A percentile compares a stretch with the other conserved stretches of the same genome.
These are phyloP conservation scores for Cydia splendana DNA, from an alignment of 1,140 invertebrate genomes.

Conservation along the genomic window DNA sequence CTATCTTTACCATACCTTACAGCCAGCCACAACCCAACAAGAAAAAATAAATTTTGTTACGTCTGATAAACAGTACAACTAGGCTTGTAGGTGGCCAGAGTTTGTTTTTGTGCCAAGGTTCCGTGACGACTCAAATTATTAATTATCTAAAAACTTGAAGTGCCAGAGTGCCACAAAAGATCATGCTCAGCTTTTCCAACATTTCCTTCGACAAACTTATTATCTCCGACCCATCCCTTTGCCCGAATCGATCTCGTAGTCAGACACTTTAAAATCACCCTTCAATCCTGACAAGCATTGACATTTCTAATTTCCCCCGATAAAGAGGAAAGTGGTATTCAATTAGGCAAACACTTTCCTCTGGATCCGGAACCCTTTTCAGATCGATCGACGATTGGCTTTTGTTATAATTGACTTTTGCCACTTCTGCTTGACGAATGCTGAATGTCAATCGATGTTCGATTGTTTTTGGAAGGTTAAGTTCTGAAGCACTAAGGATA, in stretches of 20 bases:
- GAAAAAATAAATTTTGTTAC: too few species aligned
- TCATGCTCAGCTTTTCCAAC: too few species aligned
- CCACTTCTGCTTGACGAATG: conserved; percentile 19
- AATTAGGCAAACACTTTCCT: conserved; percentile 28
- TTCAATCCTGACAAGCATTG: conserved; percentile 1
- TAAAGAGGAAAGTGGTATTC: conserved; percentile 30
- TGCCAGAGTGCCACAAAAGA: too few species aligned
- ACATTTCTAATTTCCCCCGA: conserved; percentile 28
- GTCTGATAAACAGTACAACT: too few species aligned
- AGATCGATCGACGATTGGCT: conserved; percentile 13
- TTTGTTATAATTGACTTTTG: conserved; percentile 26
- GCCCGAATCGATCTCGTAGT: not conserved
- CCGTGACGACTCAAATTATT: too few species aligned
- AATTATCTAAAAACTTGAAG: too few species aligned
- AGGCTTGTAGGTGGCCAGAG: too few species aligned
- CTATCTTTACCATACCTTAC: too few species aligned
- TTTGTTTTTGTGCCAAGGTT: too few species aligned
- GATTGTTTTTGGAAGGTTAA: conserved; percentile 18
- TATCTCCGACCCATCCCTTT: not conserved
- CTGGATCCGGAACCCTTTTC: conserved; percentile 17
- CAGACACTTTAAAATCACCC: conserved; percentile 1
- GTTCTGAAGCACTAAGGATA: not conserved
- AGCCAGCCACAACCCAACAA: too few species aligned
- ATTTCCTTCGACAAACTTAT: conserved; percentile 4
- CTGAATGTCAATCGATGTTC: conserved; percentile 13